Base-by-base conservation (phyloP, 2,797 vertebrate species). In the Taeniopygia guttata region DNA sequence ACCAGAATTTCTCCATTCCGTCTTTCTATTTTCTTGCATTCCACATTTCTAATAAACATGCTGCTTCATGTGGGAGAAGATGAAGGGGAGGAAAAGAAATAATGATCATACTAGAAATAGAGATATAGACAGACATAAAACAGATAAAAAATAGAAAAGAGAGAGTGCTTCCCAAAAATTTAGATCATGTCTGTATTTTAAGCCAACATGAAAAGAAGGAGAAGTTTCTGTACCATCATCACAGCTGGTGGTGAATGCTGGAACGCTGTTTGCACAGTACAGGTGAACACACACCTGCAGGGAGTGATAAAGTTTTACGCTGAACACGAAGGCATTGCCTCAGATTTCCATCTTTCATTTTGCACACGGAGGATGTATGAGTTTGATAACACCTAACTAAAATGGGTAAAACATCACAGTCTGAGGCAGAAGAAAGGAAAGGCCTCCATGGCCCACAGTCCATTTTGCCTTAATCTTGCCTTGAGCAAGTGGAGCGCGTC, bases 341-440 rank as follows among this genome's bases (percentile, higher is more conserved):
- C 59, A 43, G 7, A 23, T 63, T 56, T 83, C 19, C 3, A 2
- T 49, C 38, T 58, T 73, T 51, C 11, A 43, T 34, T 63, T 32
- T 3, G 1, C 67, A 51, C 60, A 22, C 4, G 9, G 1, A 3
- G 9, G 17, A 13, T 45, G 25, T 14, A 22, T 7, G 18, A 49
- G 22, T 68, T 59, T 30, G 30, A 26, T 60, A 52, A 49, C 16
- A 32, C 36, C 16, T n/a, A 16, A 67, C 14, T 17, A 22, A 51
- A 78, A 52, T 0, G 3, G 40, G 17, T 54, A 23, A 36, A 83
- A 19, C 17, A 34, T 27, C 36, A 32, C 55, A 63, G 34, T 18
- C 18, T 29, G 54, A 68, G 40, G n/a, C 11, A 43, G 63, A 62
- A 40, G 34, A 54, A 62, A 64, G 51, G 42, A 83, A 77, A 79